Conservation (phyloP, 2,888 invertebrate species). For the Lysandra bellargus region DNA sequence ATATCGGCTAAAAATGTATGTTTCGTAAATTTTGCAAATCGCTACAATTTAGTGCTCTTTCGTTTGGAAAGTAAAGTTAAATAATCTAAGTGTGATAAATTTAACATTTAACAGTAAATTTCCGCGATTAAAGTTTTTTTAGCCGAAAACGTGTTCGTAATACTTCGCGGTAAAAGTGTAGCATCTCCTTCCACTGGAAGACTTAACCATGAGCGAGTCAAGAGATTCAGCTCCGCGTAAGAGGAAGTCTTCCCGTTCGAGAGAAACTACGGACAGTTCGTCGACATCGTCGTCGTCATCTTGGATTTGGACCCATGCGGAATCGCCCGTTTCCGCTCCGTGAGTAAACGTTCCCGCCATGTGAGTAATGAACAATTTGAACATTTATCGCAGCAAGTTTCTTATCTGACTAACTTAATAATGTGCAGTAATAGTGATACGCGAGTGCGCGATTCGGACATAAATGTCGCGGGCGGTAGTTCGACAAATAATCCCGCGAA, state of each 20-base stretch:
- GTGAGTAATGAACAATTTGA: neutral
- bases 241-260: neutral
- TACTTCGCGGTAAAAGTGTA: neutral
- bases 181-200: neutral
- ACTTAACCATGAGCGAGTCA: neutral
- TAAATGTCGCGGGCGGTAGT: too few relatives aligned
- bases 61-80: too few relatives aligned
- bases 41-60: too few relatives aligned
- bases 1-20: too few relatives aligned
- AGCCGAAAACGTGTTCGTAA: neutral
- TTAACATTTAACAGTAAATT: too few relatives aligned
- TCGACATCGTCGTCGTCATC: neutral
- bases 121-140: neutral
- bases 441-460: too few relatives aligned
- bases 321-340: neutral
- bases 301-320: neutral
- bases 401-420: neutral
- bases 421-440: too few relatives aligned
- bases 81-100: too few relatives aligned
- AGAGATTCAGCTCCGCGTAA: neutral
- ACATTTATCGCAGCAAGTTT: neutral
- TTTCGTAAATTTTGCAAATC: too few relatives aligned
- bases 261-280: constrained; percentile 9
- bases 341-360: neutral
- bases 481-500: too few relatives aligned